Evolutionary conservation across 2,113 vertebrate genomes (phyloP).

Genomic region (Suncus etruscus): DNA sequence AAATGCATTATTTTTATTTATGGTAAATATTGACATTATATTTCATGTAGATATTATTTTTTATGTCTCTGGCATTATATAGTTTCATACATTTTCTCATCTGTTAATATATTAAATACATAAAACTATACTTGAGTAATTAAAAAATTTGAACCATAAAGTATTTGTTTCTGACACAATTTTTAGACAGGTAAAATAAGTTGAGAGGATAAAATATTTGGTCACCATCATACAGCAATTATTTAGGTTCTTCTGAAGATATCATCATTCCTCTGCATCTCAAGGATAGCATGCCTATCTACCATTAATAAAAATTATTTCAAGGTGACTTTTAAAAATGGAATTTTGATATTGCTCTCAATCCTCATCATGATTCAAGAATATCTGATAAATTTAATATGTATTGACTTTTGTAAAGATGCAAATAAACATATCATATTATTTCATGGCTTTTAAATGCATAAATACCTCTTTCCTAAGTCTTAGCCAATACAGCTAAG

Average conservation of each 20-base stretch:
- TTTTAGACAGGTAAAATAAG: not conserved
- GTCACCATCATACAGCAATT: not conserved
- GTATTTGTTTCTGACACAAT: not conserved
- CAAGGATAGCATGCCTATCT: not conserved
- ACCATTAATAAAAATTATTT: not conserved
- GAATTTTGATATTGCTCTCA: not conserved
- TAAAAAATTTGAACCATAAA: not conserved
- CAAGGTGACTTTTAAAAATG: not conserved
- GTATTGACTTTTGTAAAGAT: conserved; percentile 1
- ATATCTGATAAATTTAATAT: not conserved
- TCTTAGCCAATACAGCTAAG: conserved; percentile 17
- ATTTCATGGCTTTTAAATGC: conserved; percentile 9
- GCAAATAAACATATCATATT: not conserved
- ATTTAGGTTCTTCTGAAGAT: not conserved
- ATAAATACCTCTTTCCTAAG: not conserved
- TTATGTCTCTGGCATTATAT: not conserved
- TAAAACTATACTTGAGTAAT: not conserved
- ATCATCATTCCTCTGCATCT: not conserved
- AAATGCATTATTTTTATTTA: conserved; percentile 32
- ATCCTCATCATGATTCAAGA: not conserved
- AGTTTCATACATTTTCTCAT: not conserved
- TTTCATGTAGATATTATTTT: conserved; percentile 6
- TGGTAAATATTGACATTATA: not conserved
- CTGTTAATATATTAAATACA: not conserved
- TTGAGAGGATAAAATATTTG: conserved; percentile 10